Evolutionary conservation across 2,888 invertebrate species (phyloP).

Genomic region (Macrophya annulata): DNA sequence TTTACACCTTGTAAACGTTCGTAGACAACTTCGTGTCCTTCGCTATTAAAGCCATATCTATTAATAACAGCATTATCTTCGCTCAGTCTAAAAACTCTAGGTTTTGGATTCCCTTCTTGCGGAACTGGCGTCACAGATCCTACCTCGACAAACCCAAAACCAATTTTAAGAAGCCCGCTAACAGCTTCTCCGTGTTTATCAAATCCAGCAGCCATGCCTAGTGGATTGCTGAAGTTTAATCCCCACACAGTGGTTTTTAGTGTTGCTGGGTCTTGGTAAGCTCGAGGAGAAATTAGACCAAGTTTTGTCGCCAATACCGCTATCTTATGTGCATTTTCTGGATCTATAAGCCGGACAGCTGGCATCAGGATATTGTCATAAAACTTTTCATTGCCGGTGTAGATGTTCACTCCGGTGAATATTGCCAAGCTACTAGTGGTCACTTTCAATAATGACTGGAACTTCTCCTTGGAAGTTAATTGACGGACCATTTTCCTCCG

Average conservation of each 20-base stretch:
- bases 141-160: conserved; percentile 98
- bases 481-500: conserved; percentile 66
- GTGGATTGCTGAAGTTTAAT: conserved; percentile 90
- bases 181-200: conserved; percentile 98
- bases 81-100: conserved; percentile 93
- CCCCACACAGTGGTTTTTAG: conserved; percentile 88
- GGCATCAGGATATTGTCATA: conserved; percentile 89
- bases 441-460: conserved; percentile 85
- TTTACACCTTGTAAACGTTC: conserved; percentile 84
- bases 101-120: conserved; percentile 95
- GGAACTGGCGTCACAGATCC: conserved; percentile 96
- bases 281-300: conserved; percentile 85
- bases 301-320: conserved; percentile 90
- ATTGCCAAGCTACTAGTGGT: conserved; percentile 85
- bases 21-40: conserved; percentile 91
- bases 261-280: conserved; percentile 83
- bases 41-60: conserved; percentile 98
- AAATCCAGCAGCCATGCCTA: conserved; percentile 99
- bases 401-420: conserved; percentile 86
- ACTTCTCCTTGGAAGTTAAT: conserved; percentile 82
- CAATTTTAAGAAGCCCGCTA: conserved; percentile 89
- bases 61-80: conserved; percentile 96
- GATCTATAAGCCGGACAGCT: conserved; percentile 85
- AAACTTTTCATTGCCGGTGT: conserved; percentile 90
- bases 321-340: conserved; percentile 92